These are phyloP conservation scores for Lateolabrax maculatus DNA, from an alignment of 2,797 vertebrate genomes.

Conservation along the genomic window DNA sequence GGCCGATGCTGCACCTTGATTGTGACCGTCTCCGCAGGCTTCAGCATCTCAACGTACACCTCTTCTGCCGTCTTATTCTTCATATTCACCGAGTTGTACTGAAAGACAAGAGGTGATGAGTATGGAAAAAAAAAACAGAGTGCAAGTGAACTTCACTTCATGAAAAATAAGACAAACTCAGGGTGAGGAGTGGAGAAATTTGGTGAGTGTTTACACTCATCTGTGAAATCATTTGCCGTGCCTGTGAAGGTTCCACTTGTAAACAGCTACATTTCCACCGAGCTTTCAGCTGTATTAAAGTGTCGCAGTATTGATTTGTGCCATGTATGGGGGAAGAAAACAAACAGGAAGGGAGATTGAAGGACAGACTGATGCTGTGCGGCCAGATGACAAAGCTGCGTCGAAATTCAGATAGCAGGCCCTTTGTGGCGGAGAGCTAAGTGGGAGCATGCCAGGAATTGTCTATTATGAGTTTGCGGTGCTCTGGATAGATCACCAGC, in stretches of 20 bases:
- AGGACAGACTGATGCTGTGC: conserved; percentile 53
- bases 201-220: conserved; percentile 36
- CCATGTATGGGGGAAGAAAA: conserved; percentile 36
- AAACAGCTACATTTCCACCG: conserved; percentile 50
- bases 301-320: conserved; percentile 73
- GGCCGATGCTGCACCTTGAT: conserved; percentile 93
- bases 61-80: conserved; percentile 95
- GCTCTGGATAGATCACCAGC: conserved; percentile 55
- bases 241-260: conserved; percentile 29
- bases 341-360: conserved; percentile 59
- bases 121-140: not conserved
- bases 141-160: conserved; percentile 21
- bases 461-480: conserved; percentile 67
- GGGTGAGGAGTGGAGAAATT: conserved; percentile 11
- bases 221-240: conserved; percentile 34
- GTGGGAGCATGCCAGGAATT: conserved; percentile 69
- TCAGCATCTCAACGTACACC: conserved; percentile 97
- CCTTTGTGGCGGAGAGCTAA: conserved; percentile 53
- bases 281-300: conserved; percentile 68
- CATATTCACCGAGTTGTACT: conserved; percentile 93
- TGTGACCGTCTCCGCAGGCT: conserved; percentile 90
- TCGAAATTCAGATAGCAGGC: conserved; percentile 50
- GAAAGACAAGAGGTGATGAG: conserved; percentile 38
- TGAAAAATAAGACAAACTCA: conserved; percentile 26
- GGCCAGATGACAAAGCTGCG: conserved; percentile 57